These are phyloP conservation scores for Periparus ater DNA, from an alignment of 2,797 vertebrate genomes.

Conservation along the genomic window DNA sequence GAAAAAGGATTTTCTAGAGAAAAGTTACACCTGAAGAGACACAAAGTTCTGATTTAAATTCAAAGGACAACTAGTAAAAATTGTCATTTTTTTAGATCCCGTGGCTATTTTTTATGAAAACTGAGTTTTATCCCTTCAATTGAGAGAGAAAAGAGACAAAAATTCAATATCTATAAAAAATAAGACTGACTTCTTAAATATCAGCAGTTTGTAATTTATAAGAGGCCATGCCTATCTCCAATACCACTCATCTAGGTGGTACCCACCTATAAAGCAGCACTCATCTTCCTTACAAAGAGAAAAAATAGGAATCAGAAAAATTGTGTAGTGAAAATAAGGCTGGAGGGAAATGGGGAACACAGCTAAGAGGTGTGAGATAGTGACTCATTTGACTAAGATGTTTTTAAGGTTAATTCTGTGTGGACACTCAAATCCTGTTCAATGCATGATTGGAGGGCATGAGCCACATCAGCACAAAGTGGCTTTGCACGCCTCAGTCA, in stretches of 20 bases:
- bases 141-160: neutral
- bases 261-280: neutral
- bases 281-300: neutral
- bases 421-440: neutral
- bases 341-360: neutral
- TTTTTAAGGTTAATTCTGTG: neutral
- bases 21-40: neutral
- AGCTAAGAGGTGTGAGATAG: neutral
- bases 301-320: neutral
- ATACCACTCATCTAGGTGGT: neutral
- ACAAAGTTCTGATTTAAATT: neutral
- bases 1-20: too few species aligned
- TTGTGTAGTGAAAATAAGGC: neutral
- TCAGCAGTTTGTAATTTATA: neutral
- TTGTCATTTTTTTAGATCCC: neutral
- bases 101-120: neutral
- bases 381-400: neutral
- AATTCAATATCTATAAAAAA: neutral
- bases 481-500: neutral
- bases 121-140: neutral
- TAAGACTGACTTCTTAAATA: neutral
- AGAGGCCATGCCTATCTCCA: neutral
- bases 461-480: neutral
- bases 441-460: accelerated
- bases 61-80: neutral